Evolutionary conservation across 2,113 vertebrate genomes (phyloP).

Genomic region (Dasyprocta punctata): DNA sequence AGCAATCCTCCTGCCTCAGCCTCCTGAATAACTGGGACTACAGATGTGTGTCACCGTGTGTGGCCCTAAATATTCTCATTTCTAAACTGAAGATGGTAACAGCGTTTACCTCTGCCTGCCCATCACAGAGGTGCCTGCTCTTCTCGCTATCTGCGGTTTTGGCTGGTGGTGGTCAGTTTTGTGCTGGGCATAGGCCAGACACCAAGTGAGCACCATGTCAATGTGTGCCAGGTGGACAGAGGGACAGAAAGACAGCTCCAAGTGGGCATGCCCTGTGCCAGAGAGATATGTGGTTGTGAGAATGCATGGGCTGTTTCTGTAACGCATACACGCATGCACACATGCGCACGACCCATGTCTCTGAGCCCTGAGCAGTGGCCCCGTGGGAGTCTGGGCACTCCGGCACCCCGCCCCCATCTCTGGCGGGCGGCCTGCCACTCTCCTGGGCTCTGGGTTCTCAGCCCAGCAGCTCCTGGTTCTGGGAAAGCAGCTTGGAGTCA

Average conservation of each 20-base stretch:
- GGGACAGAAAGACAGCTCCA: neutral
- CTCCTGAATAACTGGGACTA: neutral
- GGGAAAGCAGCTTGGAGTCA: neutral
- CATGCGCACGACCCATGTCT: neutral
- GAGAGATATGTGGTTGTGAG: neutral
- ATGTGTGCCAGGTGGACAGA: neutral
- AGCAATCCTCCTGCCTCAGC: neutral
- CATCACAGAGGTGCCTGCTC: neutral
- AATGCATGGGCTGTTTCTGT: neutral
- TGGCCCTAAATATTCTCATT: neutral
- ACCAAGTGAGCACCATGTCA: neutral
- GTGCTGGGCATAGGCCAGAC: neutral
- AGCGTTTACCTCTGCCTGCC: neutral
- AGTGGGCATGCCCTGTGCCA: neutral
- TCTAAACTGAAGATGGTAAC: neutral
- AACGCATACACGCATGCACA: too few species aligned
- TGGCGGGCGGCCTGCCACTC: conserved; percentile 11
- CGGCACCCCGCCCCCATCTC: conserved; percentile 3
- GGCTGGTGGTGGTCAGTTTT: neutral
- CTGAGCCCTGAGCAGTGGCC: neutral
- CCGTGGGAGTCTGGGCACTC: neutral
- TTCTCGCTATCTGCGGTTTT: neutral
- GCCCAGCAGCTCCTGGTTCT: neutral
- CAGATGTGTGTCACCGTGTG: neutral
- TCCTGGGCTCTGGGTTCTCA: neutral